These are phyloP conservation scores for Sminthurides aquaticus DNA, from an alignment of 2,888 invertebrate species.

Conservation along the genomic window DNA sequence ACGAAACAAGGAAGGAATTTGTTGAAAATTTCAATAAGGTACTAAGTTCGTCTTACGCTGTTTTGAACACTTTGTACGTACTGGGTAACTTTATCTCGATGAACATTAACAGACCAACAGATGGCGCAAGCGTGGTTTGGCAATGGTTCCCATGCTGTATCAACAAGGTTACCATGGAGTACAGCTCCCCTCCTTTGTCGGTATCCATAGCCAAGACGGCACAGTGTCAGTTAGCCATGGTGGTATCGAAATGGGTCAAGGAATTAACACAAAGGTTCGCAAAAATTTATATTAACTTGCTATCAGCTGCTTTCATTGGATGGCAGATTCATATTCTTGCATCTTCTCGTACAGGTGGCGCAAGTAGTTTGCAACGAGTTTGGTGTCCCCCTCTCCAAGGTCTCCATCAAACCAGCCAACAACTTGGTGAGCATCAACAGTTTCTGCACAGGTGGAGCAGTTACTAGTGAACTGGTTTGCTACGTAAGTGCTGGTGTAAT, in stretches of 20 bases:
- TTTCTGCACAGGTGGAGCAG: conserved; percentile 45
- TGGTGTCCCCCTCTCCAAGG: conserved; percentile 46
- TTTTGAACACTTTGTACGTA: not conserved
- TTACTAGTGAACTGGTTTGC: conserved; percentile 46
- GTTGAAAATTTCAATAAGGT: conserved; percentile 57
- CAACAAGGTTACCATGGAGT: conserved; percentile 48
- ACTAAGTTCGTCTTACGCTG: conserved; percentile 14
- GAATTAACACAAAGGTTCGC: conserved; percentile 50
- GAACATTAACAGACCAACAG: conserved; percentile 32
- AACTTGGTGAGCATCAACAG: conserved; percentile 45
- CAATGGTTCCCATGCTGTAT: conserved; percentile 50
- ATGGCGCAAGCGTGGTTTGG: conserved; percentile 40
- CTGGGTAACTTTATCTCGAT: not conserved
- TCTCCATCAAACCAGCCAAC: conserved; percentile 46
- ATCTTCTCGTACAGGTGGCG: conserved; percentile 49
- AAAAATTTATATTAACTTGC: not conserved
- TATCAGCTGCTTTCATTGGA: not conserved
- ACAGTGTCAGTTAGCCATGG: conserved; percentile 48
- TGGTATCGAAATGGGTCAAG: conserved; percentile 51
- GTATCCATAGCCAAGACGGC: conserved; percentile 52
- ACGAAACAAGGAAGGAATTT: conserved; percentile 52
- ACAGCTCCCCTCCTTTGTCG: conserved; percentile 47
- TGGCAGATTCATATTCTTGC: not conserved
- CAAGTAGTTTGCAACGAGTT: conserved; percentile 47
- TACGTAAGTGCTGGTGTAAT: conserved; percentile 36